phyloP scores from a whole-genome alignment of 2,113 vertebrate genomes.

The Semicossyphus pulcher region DNA sequence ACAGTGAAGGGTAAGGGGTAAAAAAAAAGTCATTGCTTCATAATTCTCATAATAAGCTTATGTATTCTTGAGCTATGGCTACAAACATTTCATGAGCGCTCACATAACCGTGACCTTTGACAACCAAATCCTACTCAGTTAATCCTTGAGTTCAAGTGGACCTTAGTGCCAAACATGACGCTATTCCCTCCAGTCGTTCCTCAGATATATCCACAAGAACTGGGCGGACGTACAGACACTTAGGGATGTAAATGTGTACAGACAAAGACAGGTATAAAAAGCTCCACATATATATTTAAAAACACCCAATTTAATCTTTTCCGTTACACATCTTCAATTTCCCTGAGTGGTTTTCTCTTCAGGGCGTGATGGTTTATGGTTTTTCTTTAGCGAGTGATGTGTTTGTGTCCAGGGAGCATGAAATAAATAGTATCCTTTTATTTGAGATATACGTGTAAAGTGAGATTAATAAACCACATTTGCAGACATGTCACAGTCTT shows the following conservation, averaged over 20 bases:
- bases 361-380: conserved; percentile 20
- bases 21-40: no score
- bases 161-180: not conserved
- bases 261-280: not conserved
- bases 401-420: conserved; percentile 46
- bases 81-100: not conserved
- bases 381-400: conserved; percentile 8
- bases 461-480: conserved; percentile 51
- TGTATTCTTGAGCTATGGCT: not conserved
- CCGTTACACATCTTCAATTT: not conserved
- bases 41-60: no score
- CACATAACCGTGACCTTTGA: no score
- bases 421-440: conserved; percentile 38
- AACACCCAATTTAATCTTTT: not conserved
- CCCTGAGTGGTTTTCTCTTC: conserved; percentile 6
- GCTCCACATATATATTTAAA: conserved; percentile 3
- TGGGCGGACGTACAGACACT: not conserved
- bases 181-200: not conserved
- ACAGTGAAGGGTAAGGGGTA: no score
- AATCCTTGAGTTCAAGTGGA: not conserved
- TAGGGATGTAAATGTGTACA: not conserved
- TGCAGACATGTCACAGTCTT: conserved; percentile 35
- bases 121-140: not conserved
- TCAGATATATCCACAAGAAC: not conserved
- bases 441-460: conserved; percentile 18